These are phyloP conservation scores for Drosophila atripex DNA, from an alignment of 2,888 invertebrate species.

Conservation along the genomic window DNA sequence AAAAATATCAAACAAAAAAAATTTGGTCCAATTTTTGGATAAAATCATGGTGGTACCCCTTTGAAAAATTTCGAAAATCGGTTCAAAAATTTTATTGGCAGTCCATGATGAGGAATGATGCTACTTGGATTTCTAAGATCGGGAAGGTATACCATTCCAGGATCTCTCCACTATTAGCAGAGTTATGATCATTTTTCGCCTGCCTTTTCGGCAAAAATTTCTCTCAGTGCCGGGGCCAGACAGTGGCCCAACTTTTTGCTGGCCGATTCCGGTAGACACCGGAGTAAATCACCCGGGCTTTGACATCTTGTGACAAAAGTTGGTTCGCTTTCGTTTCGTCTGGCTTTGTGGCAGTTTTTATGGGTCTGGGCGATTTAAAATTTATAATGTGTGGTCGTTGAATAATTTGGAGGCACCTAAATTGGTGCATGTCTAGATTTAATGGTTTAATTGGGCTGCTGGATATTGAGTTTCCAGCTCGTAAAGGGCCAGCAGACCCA, in stretches of 20 bases:
- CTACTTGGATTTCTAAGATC: no score
- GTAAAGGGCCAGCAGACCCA: conserved; percentile 7
- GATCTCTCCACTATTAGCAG: no score
- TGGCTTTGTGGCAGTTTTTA: conserved; percentile 45
- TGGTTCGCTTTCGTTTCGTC: conserved; percentile 28
- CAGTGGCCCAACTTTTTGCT: conserved; percentile 44
- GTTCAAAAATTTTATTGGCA: no score
- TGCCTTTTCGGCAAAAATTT: not conserved
- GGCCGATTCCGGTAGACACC: conserved; percentile 32
- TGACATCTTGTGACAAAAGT: conserved; percentile 76
- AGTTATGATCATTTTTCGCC: not conserved
- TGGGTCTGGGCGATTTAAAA: conserved; percentile 61
- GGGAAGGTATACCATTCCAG: no score
- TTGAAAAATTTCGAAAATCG: no score
- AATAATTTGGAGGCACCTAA: conserved; percentile 80
- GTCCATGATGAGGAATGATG: no score
- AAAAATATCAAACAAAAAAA: no score
- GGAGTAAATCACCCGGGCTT: conserved; percentile 72
- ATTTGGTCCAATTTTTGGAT: no score
- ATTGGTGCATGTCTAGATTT: conserved; percentile 80
- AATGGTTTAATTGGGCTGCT: conserved; percentile 71
- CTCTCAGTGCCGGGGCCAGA: conserved; percentile 18
- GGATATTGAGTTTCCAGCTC: conserved; percentile 34
- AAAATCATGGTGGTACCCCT: no score
- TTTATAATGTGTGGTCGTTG: conserved; percentile 83